Evolutionary conservation across 2,888 invertebrate species (phyloP), one percentile per base, ranked within the genome.

Genomic region (Netelia melanura): DNA sequence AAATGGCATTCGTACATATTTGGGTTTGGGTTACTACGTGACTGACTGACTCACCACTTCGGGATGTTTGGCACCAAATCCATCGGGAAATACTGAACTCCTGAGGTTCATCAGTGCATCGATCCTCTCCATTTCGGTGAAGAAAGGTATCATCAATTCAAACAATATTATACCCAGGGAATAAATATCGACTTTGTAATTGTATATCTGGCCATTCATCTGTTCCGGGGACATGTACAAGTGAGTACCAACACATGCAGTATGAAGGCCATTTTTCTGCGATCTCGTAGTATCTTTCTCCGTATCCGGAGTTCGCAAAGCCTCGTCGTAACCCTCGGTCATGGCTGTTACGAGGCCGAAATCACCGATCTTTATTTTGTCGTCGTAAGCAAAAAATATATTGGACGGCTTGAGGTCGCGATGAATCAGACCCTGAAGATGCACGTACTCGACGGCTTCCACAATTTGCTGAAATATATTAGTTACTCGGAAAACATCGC

Each of bases 161-260:
- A 98, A 98, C 88, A 99, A 96, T 85, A 99, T 98, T 82, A 99
- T 95, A 0, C 99, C 99, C 87, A 99, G 94, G 0, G 99, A 98
- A 94, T 97, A 99, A 83, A 99, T 98, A 94, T 99, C 99, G 77
- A 99, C 98, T 94, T 98, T 98, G 94, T 97, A 97, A 92, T 97
- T 97, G 93, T 98, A 98, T 0, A 96, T 95, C 54, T 95, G 95
- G 0, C 97, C 96, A 11, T 95, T 94, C 43, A 96, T 94, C 94
- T 99, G 99, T 93, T 99, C 99, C 0, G 99, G 99, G 56, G 99
- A 98, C 99, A 99, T 99, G 94, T 99, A 99, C 1, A 99, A 95
- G 87, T 97, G 97, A 0, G 99, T 99, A 30, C 99, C 98, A 56
- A 96, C 96, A 87, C 95, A 95, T 64, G 95, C 95, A 0, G 95